These are phyloP conservation scores for Typhlichthys eigenmanni DNA, from an alignment of 2,797 vertebrate species.

Conservation along the genomic window DNA sequence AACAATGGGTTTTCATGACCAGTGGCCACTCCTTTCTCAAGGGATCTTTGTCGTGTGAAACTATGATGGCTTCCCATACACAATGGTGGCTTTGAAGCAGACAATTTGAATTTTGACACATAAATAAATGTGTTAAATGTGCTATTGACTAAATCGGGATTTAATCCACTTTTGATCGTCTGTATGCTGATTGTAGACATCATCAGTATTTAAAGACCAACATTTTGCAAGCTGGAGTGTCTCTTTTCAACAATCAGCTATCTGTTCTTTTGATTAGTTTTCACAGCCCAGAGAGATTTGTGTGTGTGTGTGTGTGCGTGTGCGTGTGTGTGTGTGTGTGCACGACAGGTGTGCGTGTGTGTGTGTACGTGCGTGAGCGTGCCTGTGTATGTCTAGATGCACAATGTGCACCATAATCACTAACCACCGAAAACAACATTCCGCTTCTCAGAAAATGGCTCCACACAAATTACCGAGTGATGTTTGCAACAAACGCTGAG, in stretches of 20 bases:
- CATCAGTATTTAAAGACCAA: conserved; percentile 1
- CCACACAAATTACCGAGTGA: conserved; percentile 71
- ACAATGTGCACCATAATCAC: conserved; percentile 51
- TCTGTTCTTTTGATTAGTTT: conserved; percentile 16
- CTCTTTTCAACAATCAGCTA: neutral
- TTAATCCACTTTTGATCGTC: neutral
- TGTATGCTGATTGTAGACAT: neutral
- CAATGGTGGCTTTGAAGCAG: too few species aligned
- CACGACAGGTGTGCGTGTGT: neutral
- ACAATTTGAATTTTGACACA: too few species aligned
- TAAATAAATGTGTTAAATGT: neutral
- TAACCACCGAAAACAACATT: conserved; percentile 49
- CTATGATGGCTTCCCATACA: conserved; percentile 3
- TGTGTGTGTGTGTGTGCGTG: neutral
- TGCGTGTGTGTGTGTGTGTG: neutral
- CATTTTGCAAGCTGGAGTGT: neutral
- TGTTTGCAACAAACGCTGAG: conserved; percentile 71
- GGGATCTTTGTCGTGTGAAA: neutral
- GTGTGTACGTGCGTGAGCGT: neutral
- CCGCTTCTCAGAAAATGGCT: conserved; percentile 75
- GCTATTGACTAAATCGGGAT: too few species aligned
- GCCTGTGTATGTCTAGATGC: too few species aligned
- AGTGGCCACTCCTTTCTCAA: conserved; percentile 25
- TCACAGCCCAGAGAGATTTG: neutral
- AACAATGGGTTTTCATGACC: conserved; percentile 45